These are phyloP conservation scores for Thamnophis elegans DNA, from an alignment of 2,797 vertebrate genomes.

Conservation along the genomic window DNA sequence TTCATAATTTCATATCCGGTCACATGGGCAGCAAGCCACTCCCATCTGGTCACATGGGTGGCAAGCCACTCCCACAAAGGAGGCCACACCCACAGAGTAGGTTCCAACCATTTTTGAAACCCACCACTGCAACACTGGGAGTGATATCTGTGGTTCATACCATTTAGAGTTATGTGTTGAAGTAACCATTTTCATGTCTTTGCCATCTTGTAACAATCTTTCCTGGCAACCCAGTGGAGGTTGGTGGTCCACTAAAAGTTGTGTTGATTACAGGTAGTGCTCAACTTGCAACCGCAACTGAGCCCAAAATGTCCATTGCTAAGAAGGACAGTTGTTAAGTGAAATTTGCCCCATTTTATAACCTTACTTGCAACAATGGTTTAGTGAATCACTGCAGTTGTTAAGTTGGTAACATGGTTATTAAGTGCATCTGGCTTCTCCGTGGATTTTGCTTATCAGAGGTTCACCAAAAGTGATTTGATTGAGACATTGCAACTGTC, in stretches of 20 bases:
- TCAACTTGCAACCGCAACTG: not conserved
- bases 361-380: not conserved
- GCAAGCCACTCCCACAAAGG: too few species aligned
- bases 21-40: too few species aligned
- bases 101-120: too few species aligned
- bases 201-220: not conserved
- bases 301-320: not conserved
- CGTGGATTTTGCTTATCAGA: not conserved
- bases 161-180: not conserved
- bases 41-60: too few species aligned
- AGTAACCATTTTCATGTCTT: not conserved
- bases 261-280: conserved; percentile 13
- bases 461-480: not conserved
- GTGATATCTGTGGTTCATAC: not conserved
- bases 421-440: not conserved
- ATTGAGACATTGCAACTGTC: not conserved
- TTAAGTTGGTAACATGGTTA: not conserved
- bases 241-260: not conserved
- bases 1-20: too few species aligned
- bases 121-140: too few species aligned
- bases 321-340: not conserved
- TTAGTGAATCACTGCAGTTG: not conserved
- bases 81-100: too few species aligned
- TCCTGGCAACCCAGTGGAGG: not conserved
- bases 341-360: not conserved